Evolutionary conservation across 2,113 vertebrate genomes (phyloP).

Genomic region (Aegotheles bennettii): DNA sequence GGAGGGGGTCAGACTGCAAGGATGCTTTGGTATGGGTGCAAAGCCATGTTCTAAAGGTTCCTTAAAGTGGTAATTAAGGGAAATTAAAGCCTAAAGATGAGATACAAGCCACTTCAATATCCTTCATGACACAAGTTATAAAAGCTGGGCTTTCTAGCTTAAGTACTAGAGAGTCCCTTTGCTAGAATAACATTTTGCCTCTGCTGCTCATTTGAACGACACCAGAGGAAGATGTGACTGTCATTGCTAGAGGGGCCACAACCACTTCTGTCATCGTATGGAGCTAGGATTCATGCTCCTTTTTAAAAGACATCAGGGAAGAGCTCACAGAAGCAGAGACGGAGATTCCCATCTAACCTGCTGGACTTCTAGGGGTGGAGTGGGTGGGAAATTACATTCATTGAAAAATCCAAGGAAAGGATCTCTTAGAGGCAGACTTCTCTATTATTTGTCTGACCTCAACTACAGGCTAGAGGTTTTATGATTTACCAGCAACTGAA

Average conservation of each 20-base stretch:
- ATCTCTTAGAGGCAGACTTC: neutral
- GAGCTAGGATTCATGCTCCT: neutral
- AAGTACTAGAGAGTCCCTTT: neutral
- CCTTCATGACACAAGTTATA: neutral
- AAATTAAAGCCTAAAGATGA: neutral
- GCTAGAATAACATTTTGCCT: neutral
- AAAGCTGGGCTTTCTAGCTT: neutral
- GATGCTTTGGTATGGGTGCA: neutral
- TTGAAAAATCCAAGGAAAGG: neutral
- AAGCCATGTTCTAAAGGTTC: neutral
- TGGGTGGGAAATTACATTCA: neutral
- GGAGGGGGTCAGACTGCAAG: neutral
- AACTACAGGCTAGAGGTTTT: neutral
- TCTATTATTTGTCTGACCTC: neutral
- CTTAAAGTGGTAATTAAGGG: neutral
- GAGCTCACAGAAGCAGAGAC: neutral
- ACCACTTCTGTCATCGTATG: neutral
- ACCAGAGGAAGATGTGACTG: neutral
- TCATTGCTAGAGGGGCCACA: neutral
- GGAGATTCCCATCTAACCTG: neutral
- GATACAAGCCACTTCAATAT: neutral
- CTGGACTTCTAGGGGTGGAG: rapidly evolving
- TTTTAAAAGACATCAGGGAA: neutral
- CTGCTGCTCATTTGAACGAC: neutral
- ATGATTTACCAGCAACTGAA: neutral